Base-by-base conservation (phyloP, 2,888 invertebrate genomes). In the Eupelmus urozonus region DNA sequence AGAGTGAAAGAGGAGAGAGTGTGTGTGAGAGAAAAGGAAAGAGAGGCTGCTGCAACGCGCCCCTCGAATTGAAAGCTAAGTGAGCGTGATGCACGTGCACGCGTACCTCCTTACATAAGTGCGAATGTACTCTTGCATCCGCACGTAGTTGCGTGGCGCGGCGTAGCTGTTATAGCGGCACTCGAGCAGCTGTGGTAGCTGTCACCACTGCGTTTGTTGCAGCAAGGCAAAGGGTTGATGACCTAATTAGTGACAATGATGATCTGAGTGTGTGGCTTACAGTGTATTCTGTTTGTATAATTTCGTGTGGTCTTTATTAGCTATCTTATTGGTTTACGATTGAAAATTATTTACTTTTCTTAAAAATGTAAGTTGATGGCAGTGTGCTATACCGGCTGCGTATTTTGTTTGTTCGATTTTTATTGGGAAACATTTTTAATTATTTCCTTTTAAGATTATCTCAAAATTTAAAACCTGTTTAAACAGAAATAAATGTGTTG, bases 21-120 rank as follows among this genome's bases (percentile, higher is more conserved):
- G 60, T 57, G 71, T 71, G 34, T 23, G 20, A 49, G 72, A 63
- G 62, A 63, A 20, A 53, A 34, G n/a, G 20, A 53, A 27, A 65
- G 65, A 65, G 53, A 18, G 13, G 11, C n/a, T 53, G 25, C 80
- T 53, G 59, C 73, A 13, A 62, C 66, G 45, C 51, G 9, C 51
- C 59, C 34, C 74, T 70, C 69, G 76, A 81, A 83, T 84, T 78
- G 80, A 77, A 82, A 83, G 81, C 80, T 78, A 81, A 83, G 83
- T 78, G 83, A 82, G 80, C 77, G 80, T 72, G 78, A 81, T 81
- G 82, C 81, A 76, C 72, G 74, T 59, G 79, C 80, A 76, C 70
- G 67, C 63, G 49, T 65, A 11, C 69, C 23, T 5, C 34, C 55
- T 16, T 59, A 49, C 62, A 63, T 69, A 51, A 72, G 74, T 49